A percentile compares a stretch with the other conserved stretches of the same genome.
phyloP scores from a whole-genome alignment of 2,113 vertebrate species.

The Trachemys scripta region DNA sequence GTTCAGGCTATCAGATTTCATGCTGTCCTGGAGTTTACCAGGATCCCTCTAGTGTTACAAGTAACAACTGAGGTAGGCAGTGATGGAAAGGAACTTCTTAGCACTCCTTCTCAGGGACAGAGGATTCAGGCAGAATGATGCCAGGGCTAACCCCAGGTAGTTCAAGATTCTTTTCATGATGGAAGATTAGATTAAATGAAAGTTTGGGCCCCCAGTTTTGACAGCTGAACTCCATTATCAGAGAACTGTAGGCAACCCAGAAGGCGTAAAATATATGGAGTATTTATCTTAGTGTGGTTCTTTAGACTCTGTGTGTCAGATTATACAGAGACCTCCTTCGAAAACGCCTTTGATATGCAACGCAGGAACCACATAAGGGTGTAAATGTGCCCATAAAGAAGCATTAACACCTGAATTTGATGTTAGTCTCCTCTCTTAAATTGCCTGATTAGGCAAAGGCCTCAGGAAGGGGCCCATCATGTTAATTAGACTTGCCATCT shows the following conservation, averaged over 20 bases:
- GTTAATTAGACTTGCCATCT: slow-evolving; percentile 11
- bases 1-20: not conserved
- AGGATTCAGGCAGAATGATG: not conserved
- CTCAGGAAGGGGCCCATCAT: slow-evolving; percentile 8
- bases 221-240: not conserved
- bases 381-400: not conserved
- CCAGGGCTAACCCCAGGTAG: not conserved
- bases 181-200: not conserved
- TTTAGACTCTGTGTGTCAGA: not conserved
- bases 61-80: not conserved
- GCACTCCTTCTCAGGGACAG: not conserved
- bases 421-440: not conserved
- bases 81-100: not conserved
- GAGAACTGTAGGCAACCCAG: not conserved
- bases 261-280: not conserved
- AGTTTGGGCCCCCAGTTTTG: not conserved
- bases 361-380: not conserved
- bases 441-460: not conserved
- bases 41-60: not conserved
- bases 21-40: not conserved
- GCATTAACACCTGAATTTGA: not conserved
- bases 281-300: not conserved
- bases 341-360: not conserved
- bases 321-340: not conserved
- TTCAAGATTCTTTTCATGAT: not conserved